Evolutionary conservation across 2,113 vertebrate genomes (phyloP).

Genomic region (Grus americana): DNA sequence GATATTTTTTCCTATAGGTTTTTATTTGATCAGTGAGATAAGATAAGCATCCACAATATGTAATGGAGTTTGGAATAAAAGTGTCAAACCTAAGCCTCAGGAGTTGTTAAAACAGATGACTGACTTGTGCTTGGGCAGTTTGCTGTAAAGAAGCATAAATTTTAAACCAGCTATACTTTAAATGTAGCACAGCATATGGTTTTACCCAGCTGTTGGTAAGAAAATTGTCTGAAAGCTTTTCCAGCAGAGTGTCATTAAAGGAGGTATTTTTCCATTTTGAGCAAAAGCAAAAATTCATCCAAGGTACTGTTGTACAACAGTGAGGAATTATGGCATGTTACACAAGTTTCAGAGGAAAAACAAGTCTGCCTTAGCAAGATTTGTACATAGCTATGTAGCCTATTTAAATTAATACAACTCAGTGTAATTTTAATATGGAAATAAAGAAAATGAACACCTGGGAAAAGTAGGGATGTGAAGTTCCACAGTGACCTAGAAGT

Average conservation of each 20-base stretch:
- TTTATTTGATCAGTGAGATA: not conserved
- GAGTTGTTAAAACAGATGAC: not conserved
- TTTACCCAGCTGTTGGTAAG: not conserved
- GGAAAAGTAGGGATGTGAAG: not conserved
- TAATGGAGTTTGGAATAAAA: not conserved
- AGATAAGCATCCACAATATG: not conserved
- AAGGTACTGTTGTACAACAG: not conserved
- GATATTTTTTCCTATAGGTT: not conserved
- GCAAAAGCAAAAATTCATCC: not conserved
- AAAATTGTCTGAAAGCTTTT: not conserved
- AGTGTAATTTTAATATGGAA: not conserved
- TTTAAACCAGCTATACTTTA: not conserved
- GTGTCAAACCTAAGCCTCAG: not conserved
- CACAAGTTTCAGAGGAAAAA: not conserved
- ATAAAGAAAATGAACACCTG: not conserved
- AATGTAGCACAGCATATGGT: not conserved
- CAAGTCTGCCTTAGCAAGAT: not conserved
- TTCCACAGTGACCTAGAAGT: not conserved
- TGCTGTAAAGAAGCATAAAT: not conserved
- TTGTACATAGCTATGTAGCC: not conserved
- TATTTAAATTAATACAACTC: not conserved
- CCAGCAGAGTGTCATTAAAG: not conserved
- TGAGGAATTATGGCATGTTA: not conserved
- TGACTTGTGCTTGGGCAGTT: not conserved
- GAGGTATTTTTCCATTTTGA: not conserved